Evolutionary conservation across 1,140 invertebrate genomes (phyloP).

Genomic region (Apis cerana): DNA sequence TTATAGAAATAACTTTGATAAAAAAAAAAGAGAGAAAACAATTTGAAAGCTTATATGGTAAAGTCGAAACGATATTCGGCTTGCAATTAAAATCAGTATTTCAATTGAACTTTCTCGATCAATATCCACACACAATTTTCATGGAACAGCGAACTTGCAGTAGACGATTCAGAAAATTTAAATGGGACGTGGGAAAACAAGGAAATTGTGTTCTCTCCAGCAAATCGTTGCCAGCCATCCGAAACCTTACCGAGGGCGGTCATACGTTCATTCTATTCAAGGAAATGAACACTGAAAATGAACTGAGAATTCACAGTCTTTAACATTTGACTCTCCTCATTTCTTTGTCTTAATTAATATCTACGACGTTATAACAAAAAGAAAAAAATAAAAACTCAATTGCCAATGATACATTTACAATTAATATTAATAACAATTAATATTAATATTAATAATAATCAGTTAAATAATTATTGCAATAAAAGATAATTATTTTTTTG

Average conservation of each 20-base stretch:
- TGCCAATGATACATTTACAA: too few species aligned
- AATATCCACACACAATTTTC: not conserved
- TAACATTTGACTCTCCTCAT: slow-evolving; percentile 3
- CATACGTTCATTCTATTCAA: not conserved
- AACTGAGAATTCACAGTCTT: not conserved
- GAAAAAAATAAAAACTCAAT: too few species aligned
- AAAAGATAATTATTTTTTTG: too few species aligned
- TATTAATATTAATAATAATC: too few species aligned
- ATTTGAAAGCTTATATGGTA: too few species aligned
- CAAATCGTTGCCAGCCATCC: not conserved
- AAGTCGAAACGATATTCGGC: not conserved
- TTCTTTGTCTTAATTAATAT: not conserved
- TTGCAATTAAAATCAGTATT: not conserved
- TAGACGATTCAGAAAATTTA: not conserved
- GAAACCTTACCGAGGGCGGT: not conserved
- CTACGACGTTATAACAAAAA: not conserved
- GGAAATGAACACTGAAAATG: not conserved
- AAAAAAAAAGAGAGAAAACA: too few species aligned
- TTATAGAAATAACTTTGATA: too few species aligned
- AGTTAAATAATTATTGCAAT: too few species aligned
- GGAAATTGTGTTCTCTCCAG: slow-evolving; percentile 26
- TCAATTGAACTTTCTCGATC: not conserved
- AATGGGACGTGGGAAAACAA: slow-evolving; percentile 10
- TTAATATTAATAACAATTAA: too few species aligned
- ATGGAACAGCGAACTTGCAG: too few species aligned